Base-by-base conservation (phyloP, 2,888 invertebrate species). In the Metalampra italica region DNA sequence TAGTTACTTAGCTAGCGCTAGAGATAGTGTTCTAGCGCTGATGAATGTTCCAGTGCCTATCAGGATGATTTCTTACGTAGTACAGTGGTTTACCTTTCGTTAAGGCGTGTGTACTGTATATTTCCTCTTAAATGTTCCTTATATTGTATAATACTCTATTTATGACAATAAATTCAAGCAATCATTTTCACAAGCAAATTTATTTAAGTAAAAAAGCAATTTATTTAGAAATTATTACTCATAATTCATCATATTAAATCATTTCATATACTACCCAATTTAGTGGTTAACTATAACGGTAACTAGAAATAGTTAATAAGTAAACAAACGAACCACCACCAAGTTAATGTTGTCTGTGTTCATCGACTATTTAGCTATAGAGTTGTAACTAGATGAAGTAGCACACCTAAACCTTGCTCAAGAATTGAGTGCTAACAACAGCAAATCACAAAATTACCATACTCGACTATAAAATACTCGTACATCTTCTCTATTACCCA, bases 261-360 rank as follows among this genome's bases (percentile, higher is more conserved):
- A 43, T 14, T 32, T 43, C 30, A 32, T 13, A 12, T 15, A 43
- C 14, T 34, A 43, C 29, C 12, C 13, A 32, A 43, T 43, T 8
- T 11, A 43, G 32, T 32, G 32, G 11, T 12, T 34, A 40, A 29
- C 22, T 5, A 14, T 43, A 34, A 41, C 30, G 43, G 29, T 45
- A 39, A 39, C 40, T 48, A 48, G 43, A n/a, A 48, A 43, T 51
- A 48, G 29, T 42, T 29, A 8, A 15, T 48, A 51, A 66, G 56
- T 55, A 54, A 62, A 65, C 51, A 58, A 75, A 77, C 73, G 78
- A 81, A 74, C 76, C 76, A 80, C 82, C 82, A 82, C 81, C 82
- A 78, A 75, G 66, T 68, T 61, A 71, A 74, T 68, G 71, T 75
- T 78, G 80, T 78, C 82, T 83, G 85, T 86, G 83, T 86, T 84